Conservation (phyloP, 2,888 invertebrate species). For the Achlya flavicornis region DNA sequence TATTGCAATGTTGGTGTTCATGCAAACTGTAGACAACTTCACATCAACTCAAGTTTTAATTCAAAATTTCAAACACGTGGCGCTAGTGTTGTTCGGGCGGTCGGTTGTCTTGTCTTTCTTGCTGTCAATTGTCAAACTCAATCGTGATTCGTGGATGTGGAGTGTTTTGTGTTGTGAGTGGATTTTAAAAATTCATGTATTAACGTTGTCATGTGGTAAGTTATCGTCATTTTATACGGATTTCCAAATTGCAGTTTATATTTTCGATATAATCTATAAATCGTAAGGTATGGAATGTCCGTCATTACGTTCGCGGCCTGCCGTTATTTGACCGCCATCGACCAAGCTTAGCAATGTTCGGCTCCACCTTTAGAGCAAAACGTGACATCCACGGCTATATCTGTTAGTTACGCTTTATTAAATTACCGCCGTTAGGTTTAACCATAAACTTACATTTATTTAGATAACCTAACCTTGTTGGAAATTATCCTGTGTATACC, state of each 20-base stretch:
- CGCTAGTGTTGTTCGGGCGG: conserved; percentile 57
- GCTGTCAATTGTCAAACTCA: conserved; percentile 41
- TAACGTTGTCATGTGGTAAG: conserved; percentile 78
- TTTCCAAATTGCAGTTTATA: conserved; percentile 4
- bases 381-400: conserved; percentile 45
- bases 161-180: conserved; percentile 77
- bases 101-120: conserved; percentile 12
- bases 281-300: conserved; percentile 27
- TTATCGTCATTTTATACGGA: conserved; percentile 33
- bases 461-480: conserved; percentile 47
- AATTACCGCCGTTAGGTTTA: conserved; percentile 14
- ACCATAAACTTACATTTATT: conserved; percentile 21
- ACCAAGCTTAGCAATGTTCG: conserved; percentile 68
- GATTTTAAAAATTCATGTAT: conserved; percentile 63
- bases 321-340: conserved; percentile 83
- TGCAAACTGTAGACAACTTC: background rate
- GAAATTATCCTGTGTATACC: conserved; percentile 29
- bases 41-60: background rate
- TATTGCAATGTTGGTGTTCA: background rate
- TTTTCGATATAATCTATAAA: conserved; percentile 16
- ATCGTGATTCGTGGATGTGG: conserved; percentile 59
- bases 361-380: conserved; percentile 67
- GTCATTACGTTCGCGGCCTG: conserved; percentile 38
- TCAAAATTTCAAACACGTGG: conserved; percentile 53
- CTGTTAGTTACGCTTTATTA: conserved; percentile 24